These are phyloP conservation scores for Chalcis sispes DNA, from an alignment of 2,888 invertebrate genomes.

Conservation along the genomic window DNA sequence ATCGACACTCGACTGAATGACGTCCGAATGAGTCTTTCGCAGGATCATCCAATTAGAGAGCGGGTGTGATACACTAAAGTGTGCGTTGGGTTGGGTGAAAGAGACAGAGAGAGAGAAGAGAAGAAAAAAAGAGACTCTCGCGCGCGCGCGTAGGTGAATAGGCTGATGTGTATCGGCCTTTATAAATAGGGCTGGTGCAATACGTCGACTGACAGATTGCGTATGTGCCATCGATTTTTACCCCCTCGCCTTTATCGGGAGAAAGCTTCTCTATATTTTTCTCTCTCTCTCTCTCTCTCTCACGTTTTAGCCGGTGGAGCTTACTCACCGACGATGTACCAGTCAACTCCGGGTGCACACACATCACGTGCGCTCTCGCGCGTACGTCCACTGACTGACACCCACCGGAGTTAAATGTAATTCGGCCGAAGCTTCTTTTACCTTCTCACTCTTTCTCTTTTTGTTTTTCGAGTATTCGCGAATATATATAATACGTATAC, in stretches of 20 bases:
- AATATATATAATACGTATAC: no score
- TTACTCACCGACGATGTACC: no score
- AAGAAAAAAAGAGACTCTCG: slow-evolving; percentile 8
- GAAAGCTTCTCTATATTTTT: no score
- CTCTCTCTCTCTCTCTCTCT: no score
- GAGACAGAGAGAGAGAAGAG: slow-evolving; percentile 6
- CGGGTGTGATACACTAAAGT: not conserved
- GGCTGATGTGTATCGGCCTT: slow-evolving; percentile 3
- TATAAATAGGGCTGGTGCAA: slow-evolving; percentile 34
- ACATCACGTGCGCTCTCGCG: slow-evolving; percentile 32
- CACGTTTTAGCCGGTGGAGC: no score
- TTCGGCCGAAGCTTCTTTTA: slow-evolving; percentile 27
- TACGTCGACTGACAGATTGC: slow-evolving; percentile 41
- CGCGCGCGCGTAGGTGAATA: not conserved
- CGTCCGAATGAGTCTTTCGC: slow-evolving; percentile 40
- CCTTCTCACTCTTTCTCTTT: not conserved
- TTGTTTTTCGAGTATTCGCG: not conserved
- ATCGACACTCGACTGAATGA: slow-evolving; percentile 29
- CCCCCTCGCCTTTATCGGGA: not conserved
- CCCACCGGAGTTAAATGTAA: slow-evolving; percentile 46
- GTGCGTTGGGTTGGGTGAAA: not conserved
- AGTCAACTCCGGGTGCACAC: no score
- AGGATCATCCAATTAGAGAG: slow-evolving; percentile 50
- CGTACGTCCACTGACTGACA: slow-evolving; percentile 34
- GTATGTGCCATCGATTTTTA: slow-evolving; percentile 45